Percentiles rank a stretch among this genome's conserved stretches.
Evolutionary conservation across 2,888 invertebrate species (phyloP).

Genomic region (Mimas tiliae): DNA sequence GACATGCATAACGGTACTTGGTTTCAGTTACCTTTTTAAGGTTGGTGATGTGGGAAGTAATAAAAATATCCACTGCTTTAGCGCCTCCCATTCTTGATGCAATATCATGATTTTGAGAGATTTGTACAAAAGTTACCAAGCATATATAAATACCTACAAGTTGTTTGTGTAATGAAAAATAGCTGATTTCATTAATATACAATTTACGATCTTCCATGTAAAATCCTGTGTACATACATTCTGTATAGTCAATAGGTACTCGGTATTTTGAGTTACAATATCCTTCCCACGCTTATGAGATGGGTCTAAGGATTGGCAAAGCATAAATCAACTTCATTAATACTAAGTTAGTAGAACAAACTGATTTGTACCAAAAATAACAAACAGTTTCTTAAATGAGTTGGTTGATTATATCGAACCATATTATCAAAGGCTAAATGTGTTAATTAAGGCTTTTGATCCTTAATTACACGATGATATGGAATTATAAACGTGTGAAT

Average conservation of each 20-base stretch:
- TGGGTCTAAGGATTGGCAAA: neutral
- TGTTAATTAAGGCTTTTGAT: slow-evolving; percentile 1
- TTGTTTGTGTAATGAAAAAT: no score
- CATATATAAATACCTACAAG: no score
- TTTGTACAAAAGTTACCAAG: no score
- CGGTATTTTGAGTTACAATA: neutral
- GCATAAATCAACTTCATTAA: slow-evolving; percentile 12
- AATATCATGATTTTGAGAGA: no score
- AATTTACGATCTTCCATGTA: neutral
- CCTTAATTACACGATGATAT: neutral
- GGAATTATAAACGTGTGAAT: neutral
- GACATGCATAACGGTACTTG: no score
- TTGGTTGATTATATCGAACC: neutral
- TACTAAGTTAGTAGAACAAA: neutral
- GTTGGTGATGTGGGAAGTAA: no score
- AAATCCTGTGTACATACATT: no score
- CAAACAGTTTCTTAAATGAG: neutral
- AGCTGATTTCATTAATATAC: no score
- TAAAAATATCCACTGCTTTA: no score
- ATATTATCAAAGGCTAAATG: neutral
- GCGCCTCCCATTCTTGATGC: no score
- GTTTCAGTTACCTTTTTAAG: no score
- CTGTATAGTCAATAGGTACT: neutral
- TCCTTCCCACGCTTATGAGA: neutral
- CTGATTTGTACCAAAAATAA: neutral